Conservation (phyloP, 2,888 invertebrate species). For the Sarcophaga subvicina region DNA sequence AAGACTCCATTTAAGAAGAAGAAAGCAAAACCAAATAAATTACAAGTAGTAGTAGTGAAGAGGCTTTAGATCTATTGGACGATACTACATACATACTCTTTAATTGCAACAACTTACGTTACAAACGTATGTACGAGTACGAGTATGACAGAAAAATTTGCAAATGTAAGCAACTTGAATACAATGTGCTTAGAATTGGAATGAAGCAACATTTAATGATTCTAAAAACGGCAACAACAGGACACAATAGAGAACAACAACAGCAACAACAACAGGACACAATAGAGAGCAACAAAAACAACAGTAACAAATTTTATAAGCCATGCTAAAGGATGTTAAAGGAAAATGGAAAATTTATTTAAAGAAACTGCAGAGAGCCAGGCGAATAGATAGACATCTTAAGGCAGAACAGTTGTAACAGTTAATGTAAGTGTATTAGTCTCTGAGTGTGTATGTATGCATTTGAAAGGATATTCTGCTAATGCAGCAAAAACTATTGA, state of each 20-base stretch:
- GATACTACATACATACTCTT: background rate
- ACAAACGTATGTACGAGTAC: background rate
- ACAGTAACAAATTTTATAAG: background rate
- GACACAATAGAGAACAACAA: background rate
- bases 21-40: no score
- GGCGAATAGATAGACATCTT: background rate
- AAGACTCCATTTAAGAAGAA: no score
- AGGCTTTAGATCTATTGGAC: no score
- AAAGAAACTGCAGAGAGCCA: background rate
- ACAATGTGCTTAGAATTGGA: conserved; percentile 62
- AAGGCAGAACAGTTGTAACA: background rate
- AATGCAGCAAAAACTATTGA: conserved; percentile 62
- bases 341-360: background rate
- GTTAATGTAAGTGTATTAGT: background rate
- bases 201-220: conserved; percentile 64
- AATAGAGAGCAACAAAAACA: background rate
- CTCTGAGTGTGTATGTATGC: background rate
- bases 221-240: conserved; percentile 1
- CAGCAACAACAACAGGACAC: background rate
- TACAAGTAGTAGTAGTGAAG: no score
- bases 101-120: conserved; percentile 20
- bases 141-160: conserved; percentile 48
- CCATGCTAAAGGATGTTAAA: background rate
- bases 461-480: conserved; percentile 57
- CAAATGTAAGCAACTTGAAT: conserved; percentile 67